Conservation (phyloP, 2,113 vertebrate species). For the Ardeotis arabs region DNA sequence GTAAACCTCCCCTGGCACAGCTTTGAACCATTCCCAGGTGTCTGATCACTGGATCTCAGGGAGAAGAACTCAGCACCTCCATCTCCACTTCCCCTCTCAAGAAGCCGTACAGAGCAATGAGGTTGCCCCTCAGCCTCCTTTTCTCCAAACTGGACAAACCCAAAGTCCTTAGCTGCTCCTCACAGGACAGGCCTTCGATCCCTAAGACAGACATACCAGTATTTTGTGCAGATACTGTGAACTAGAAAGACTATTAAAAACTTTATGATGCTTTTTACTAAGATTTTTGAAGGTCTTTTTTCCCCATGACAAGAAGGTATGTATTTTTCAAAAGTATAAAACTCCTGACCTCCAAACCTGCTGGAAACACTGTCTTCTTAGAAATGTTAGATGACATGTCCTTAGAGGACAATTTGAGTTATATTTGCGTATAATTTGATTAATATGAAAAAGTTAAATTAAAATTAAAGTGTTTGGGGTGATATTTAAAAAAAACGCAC, state of each 20-base stretch:
- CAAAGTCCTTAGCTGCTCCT: not conserved
- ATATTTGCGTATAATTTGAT: not conserved
- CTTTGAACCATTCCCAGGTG: not conserved
- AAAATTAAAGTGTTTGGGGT: not conserved
- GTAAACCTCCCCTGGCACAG: not conserved
- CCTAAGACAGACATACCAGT: not conserved
- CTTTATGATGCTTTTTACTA: not conserved
- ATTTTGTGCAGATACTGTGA: not conserved
- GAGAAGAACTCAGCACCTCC: too few species aligned
- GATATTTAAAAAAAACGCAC: not conserved
- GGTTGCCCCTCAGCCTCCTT: too few species aligned
- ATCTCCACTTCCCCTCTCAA: too few species aligned
- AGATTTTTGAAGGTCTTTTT: not conserved
- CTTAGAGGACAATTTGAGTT: not conserved
- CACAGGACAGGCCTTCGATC: not conserved
- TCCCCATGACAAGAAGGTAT: not conserved
- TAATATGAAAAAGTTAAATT: not conserved
- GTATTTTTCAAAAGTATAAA: not conserved
- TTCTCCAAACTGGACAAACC: too few species aligned
- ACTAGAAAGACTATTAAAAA: not conserved
- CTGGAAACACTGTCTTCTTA: not conserved
- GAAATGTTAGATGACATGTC: too few species aligned
- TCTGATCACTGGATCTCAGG: too few species aligned
- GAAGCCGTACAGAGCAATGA: too few species aligned
- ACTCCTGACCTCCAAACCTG: not conserved